Conservation (phyloP, 2,797 vertebrate species). For the Aplochiton taeniatus region DNA sequence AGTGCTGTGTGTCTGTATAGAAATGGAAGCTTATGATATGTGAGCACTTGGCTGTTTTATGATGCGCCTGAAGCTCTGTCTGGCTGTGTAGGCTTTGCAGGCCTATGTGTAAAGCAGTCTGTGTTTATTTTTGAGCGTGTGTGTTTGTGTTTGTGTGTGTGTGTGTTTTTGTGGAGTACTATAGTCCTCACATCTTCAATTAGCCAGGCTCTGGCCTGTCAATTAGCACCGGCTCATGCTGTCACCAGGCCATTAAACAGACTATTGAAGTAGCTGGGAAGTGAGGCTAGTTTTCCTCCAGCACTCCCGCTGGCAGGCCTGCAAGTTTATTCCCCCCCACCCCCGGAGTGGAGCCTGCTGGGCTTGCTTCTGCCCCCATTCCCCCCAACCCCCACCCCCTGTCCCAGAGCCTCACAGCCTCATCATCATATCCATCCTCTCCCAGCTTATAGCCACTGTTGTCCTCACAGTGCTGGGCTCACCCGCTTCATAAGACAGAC, state of each 20-base stretch:
- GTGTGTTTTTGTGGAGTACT: constrained; percentile 9
- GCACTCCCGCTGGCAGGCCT: constrained; percentile 31
- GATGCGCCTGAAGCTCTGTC: constrained; percentile 19
- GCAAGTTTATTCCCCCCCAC: constrained; percentile 61
- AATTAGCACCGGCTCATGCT: constrained; percentile 6
- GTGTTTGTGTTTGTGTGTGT: too few relatives aligned
- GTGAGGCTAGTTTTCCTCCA: constrained; percentile 51
- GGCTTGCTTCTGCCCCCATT: constrained; percentile 53
- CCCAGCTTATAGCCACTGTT: constrained; percentile 36
- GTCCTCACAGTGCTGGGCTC: constrained; percentile 37
- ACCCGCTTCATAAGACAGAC: constrained; percentile 60
- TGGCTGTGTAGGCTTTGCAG: constrained; percentile 16
- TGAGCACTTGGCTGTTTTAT: constrained; percentile 2
- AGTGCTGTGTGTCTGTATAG: not conserved
- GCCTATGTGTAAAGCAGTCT: constrained; percentile 19
- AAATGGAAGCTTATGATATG: too few relatives aligned
- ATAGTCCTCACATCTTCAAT: not conserved
- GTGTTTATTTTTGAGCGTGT: too few relatives aligned
- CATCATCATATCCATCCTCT: constrained; percentile 31
- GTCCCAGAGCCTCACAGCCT: constrained; percentile 18
- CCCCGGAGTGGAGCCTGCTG: constrained; percentile 47
- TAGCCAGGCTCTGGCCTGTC: too few relatives aligned
- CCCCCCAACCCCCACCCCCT: constrained; percentile 41
- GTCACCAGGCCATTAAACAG: constrained; percentile 58
- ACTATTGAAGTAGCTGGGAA: constrained; percentile 4